Percentiles rank a stretch among this genome's conserved stretches.
These are phyloP conservation scores for Cinclus mexicanus DNA, from an alignment of 2,113 vertebrate species.

Conservation along the genomic window DNA sequence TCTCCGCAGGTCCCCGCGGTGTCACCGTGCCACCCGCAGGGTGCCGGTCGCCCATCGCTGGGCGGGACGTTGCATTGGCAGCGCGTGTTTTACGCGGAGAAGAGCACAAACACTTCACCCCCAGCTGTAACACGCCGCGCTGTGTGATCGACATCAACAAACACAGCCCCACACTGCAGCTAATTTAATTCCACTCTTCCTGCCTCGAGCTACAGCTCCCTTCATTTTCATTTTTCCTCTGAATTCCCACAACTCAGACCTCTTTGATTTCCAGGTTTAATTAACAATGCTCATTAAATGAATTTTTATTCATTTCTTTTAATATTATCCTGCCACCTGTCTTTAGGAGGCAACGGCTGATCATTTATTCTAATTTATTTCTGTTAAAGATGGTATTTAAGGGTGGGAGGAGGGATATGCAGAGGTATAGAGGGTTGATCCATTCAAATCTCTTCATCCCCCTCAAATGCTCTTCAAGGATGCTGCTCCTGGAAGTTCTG, in stretches of 20 bases:
- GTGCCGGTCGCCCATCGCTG: not conserved
- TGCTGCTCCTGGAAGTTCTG: slow-evolving; percentile 5
- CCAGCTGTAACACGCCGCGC: not conserved
- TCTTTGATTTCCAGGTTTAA: slow-evolving; percentile 80
- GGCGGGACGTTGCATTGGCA: not conserved
- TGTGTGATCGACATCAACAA: slow-evolving; percentile 62
- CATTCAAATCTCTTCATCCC: not conserved
- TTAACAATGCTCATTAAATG: slow-evolving; percentile 79
- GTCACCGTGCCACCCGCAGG: slow-evolving; percentile 74
- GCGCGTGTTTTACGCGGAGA: not conserved
- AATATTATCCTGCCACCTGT: slow-evolving; percentile 74
- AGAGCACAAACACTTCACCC: not conserved
- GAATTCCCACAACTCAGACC: slow-evolving; percentile 76
- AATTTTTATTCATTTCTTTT: slow-evolving; percentile 77
- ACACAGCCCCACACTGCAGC: slow-evolving; percentile 55
- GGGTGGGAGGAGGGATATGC: slow-evolving; percentile 2
- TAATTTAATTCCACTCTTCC: slow-evolving; percentile 73
- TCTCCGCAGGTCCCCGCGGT: not conserved
- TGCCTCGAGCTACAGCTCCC: slow-evolving; percentile 68
- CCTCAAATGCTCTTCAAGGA: not conserved
- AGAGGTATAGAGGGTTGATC: not conserved
- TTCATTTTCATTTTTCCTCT: slow-evolving; percentile 75
- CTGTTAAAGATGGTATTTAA: slow-evolving; percentile 62
- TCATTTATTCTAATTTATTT: slow-evolving; percentile 73
- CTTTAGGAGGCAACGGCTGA: slow-evolving; percentile 64